phyloP scores from a whole-genome alignment of 2,797 vertebrate species.

The Ceryle rudis region DNA sequence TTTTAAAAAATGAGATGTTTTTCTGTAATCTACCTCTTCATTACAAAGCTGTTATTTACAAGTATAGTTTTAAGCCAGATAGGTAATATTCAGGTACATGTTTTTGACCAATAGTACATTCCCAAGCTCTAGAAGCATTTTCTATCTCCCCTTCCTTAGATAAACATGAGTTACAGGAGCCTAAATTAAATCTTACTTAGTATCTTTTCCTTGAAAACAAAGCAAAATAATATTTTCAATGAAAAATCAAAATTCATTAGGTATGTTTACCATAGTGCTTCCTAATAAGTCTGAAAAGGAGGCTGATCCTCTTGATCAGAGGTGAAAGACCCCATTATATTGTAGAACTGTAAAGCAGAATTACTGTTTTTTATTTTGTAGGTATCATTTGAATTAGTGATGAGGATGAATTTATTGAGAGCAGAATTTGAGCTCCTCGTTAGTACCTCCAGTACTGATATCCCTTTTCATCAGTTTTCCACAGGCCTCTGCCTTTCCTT shows the following conservation, averaged over 20 bases:
- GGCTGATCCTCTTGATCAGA: not conserved
- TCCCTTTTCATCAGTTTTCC: not conserved
- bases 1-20: not conserved
- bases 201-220: not conserved
- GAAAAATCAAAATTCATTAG: not conserved
- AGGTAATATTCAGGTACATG: too few relatives aligned
- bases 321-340: not conserved
- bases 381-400: not conserved
- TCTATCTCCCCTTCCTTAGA: not conserved
- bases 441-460: not conserved
- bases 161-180: not conserved
- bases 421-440: not conserved
- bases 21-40: not conserved
- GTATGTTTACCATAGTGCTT: not conserved
- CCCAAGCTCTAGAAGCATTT: not conserved
- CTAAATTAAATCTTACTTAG: not conserved
- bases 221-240: not conserved
- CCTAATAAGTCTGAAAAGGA: not conserved
- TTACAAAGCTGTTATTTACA: not conserved
- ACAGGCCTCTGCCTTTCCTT: not conserved
- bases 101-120: not conserved
- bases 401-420: not conserved
- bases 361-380: not conserved
- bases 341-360: not conserved
- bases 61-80: not conserved